phyloP scores from a whole-genome alignment of 1,140 invertebrate genomes.

The Drosophila cardini region DNA sequence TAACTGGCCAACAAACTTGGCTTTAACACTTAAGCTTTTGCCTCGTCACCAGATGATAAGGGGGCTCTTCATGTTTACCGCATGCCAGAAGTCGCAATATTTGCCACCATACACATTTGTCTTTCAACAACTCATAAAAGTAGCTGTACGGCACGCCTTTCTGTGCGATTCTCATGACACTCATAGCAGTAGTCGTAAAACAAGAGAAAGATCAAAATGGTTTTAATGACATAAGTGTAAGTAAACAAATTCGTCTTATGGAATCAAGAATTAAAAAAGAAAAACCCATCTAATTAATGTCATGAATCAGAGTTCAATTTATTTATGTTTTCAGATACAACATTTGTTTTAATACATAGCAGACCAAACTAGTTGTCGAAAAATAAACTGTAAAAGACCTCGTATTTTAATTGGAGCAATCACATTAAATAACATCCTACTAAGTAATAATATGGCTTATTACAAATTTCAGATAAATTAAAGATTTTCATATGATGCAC shows the following conservation, averaged over 20 bases:
- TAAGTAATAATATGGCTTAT: too few relatives aligned
- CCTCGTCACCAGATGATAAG: background rate
- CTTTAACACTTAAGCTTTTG: background rate
- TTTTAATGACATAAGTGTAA: background rate
- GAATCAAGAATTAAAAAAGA: background rate
- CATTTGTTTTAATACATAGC: too few relatives aligned
- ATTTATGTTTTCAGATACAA: too few relatives aligned
- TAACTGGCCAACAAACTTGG: background rate
- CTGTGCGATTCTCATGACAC: slow-evolving; percentile 31
- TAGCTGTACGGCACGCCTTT: slow-evolving; percentile 33
- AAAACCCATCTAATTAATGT: too few relatives aligned
- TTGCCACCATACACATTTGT: background rate
- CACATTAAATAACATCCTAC: too few relatives aligned
- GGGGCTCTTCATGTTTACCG: background rate
- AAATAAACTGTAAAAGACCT: too few relatives aligned
- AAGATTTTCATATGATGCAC: too few relatives aligned
- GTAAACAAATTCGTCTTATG: background rate
- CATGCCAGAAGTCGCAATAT: slow-evolving; percentile 19
- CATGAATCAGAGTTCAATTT: too few relatives aligned
- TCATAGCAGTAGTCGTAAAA: background rate
- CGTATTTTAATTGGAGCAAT: too few relatives aligned
- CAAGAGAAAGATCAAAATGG: background rate
- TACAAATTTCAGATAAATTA: too few relatives aligned
- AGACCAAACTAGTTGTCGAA: too few relatives aligned
- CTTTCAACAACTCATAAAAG: slow-evolving; percentile 27